Base-by-base conservation (phyloP, 2,888 invertebrate species). In the Acleris holmiana region DNA sequence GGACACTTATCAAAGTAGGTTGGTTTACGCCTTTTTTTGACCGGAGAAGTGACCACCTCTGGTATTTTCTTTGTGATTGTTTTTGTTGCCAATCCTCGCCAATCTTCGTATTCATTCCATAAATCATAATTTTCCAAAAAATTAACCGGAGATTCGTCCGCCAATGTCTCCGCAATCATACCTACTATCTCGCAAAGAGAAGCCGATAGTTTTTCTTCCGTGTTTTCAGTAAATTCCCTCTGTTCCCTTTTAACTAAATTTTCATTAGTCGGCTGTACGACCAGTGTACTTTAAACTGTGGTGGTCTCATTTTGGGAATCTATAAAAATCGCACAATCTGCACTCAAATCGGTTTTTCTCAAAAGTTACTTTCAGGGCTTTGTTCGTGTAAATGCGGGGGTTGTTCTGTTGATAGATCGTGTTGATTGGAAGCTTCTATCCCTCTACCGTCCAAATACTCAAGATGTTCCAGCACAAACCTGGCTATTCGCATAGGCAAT, bases 21-120 rank as follows among this genome's bases (percentile, higher is more conserved):
- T 1, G 46, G 56, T 18, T 56, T 57, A 15, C 48, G 57, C 21
- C 57, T 29, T 57, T 57, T 55, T 29, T 25, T 19, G 21, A 8
- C 48, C 23, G 21, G 48, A 13, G 48, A 21, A 19, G 19, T 48
- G 21, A 13, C 13, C 6, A 15, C 17, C 8, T 48, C 23, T 48
- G 13, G 48, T 6, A 23, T 13, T 0, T n/a, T 29, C 25, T n/a
- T n/a, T n/a, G 19, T 8, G 3, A 21, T 48, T 23, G 21, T 47
- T 25, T 29, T 19, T 15, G 8, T 35, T 2, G 18, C 57, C n/a
- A 48, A 35, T 1, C 47, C 57, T 29, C 48, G 29, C 57, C 57
- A 57, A 8, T 57, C 47, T 19, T 57, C 57, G 15, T 15, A 29
- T 19, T 57, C 56, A 29, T 29, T 57, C 56, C 56, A 57, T 4